A percentile compares a stretch with the other conserved stretches of the same genome.
These are phyloP conservation scores for Diaphora mendica DNA, from an alignment of 2,888 invertebrate genomes.

Conservation along the genomic window DNA sequence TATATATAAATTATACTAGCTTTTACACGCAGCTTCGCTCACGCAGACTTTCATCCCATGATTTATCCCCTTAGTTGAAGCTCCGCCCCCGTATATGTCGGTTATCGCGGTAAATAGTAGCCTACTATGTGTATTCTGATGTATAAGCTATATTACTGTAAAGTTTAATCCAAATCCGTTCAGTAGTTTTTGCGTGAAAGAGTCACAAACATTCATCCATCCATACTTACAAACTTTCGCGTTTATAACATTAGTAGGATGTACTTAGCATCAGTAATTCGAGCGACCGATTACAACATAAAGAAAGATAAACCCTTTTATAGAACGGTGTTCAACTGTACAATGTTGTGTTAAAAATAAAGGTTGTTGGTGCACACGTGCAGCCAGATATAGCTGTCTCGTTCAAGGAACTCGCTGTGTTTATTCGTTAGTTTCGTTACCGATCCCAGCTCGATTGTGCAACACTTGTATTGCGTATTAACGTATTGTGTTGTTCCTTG, in stretches of 20 bases:
- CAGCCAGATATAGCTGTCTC: slow-evolving; percentile 43
- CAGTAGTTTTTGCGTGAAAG: too few species aligned
- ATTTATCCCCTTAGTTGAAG: too few species aligned
- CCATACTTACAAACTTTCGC: too few species aligned
- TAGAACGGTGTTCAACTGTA: background rate
- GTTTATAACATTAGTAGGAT: too few species aligned
- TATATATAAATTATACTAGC: too few species aligned
- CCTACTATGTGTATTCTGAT: too few species aligned
- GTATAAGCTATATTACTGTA: too few species aligned
- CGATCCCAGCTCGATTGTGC: slow-evolving; percentile 38
- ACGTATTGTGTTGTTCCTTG: background rate
- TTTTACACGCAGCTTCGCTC: too few species aligned
- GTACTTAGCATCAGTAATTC: background rate
- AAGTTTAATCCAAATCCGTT: too few species aligned
- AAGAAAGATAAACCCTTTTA: slow-evolving; percentile 4
- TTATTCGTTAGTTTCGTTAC: slow-evolving; percentile 27
- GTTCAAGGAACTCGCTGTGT: slow-evolving; percentile 50
- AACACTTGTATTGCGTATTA: slow-evolving; percentile 23
- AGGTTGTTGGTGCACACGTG: slow-evolving; percentile 45
- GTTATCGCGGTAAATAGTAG: too few species aligned
- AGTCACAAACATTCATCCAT: too few species aligned
- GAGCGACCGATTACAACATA: background rate
- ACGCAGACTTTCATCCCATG: too few species aligned
- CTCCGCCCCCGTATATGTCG: background rate
- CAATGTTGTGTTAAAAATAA: slow-evolving; percentile 45